Conservation (phyloP, 2,888 invertebrate genomes). For the Melitaea athalia region DNA sequence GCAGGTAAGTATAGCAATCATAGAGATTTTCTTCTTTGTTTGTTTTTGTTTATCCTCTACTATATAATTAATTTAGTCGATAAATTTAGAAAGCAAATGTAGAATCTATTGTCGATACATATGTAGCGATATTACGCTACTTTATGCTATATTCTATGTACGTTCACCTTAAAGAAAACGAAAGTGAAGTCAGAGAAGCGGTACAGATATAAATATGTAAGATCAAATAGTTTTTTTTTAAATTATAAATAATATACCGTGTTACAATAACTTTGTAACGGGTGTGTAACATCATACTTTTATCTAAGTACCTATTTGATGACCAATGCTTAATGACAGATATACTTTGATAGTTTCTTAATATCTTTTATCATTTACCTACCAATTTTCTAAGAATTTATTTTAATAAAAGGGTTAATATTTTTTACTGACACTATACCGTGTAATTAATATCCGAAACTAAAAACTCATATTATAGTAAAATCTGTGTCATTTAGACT, state of each 20-base stretch:
- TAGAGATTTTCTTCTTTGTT: too few relatives aligned
- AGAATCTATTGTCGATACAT: not conserved
- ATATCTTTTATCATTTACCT: not conserved
- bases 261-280: not conserved
- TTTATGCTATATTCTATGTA: conserved; percentile 4
- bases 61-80: too few relatives aligned
- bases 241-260: conserved; percentile 7
- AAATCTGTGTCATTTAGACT: too few relatives aligned
- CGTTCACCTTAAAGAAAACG: conserved; percentile 34
- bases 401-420: not conserved
- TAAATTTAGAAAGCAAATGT: too few relatives aligned
- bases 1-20: too few relatives aligned
- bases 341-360: not conserved
- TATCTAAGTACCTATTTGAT: not conserved
- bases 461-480: too few relatives aligned
- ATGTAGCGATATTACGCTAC: not conserved
- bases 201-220: conserved; percentile 37
- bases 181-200: conserved; percentile 42
- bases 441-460: too few relatives aligned
- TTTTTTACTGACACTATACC: not conserved
- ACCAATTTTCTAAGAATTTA: not conserved
- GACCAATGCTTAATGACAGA: not conserved
- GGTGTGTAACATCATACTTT: not conserved
- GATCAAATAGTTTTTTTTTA: conserved; percentile 23
- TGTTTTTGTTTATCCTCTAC: too few relatives aligned